phyloP scores from a whole-genome alignment of 1,140 invertebrate genomes.

The Formica exsecta region DNA sequence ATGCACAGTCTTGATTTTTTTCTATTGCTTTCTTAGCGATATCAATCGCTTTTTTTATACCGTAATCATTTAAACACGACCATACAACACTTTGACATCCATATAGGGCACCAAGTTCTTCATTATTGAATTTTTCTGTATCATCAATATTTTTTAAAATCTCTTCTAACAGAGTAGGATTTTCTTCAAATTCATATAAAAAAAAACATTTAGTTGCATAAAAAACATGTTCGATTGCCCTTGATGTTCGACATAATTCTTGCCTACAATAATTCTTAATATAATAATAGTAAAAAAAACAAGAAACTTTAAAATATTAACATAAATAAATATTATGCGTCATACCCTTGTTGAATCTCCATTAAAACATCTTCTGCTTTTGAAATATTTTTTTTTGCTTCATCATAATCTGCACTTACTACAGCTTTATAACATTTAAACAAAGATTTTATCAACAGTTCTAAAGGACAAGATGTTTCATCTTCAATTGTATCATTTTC shows the following conservation, averaged over 20 bases:
- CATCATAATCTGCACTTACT: background rate
- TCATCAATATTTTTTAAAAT: slow-evolving; percentile 28
- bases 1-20: slow-evolving; percentile 32
- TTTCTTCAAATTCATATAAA: background rate
- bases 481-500: background rate
- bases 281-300: background rate
- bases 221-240: slow-evolving; percentile 33
- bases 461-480: background rate
- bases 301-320: slow-evolving; percentile 8
- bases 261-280: slow-evolving; percentile 16
- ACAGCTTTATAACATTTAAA: slow-evolving; percentile 3
- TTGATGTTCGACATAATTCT: background rate
- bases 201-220: slow-evolving; percentile 41
- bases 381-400: background rate
- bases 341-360: slow-evolving; percentile 15
- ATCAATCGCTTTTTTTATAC: slow-evolving; percentile 4
- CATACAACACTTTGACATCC: slow-evolving; percentile 14
- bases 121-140: background rate
- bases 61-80: slow-evolving; percentile 11
- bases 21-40: slow-evolving; percentile 19
- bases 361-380: slow-evolving; percentile 17
- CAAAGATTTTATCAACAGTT: background rate
- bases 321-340: background rate
- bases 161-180: background rate
- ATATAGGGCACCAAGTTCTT: slow-evolving; percentile 4